These are phyloP conservation scores for Nezara viridula DNA, from an alignment of 2,888 invertebrate genomes.

Conservation along the genomic window DNA sequence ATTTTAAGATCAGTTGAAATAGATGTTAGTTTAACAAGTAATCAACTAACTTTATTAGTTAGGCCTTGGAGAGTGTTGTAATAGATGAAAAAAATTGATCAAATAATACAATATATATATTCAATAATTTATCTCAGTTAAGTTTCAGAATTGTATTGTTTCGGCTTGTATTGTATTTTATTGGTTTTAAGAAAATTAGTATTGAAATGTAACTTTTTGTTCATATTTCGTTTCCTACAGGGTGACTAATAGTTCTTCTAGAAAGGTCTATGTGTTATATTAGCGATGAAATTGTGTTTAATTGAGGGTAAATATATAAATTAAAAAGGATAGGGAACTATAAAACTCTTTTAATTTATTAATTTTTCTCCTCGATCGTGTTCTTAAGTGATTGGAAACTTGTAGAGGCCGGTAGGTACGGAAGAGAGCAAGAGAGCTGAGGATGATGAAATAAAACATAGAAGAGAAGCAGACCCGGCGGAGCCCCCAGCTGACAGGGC, in stretches of 20 bases:
- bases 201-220: background rate
- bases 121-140: background rate
- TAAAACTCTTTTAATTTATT: background rate
- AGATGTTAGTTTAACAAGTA: too few relatives aligned
- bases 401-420: slow-evolving; percentile 20
- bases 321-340: background rate
- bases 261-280: background rate
- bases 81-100: too few relatives aligned
- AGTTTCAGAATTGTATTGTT: background rate
- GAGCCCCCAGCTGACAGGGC: slow-evolving; percentile 52
- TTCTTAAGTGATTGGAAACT: background rate
- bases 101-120: too few relatives aligned
- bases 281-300: background rate
- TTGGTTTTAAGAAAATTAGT: too few relatives aligned
- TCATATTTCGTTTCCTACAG: background rate
- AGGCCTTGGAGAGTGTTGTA: too few relatives aligned
- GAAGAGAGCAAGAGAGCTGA: slow-evolving; percentile 11
- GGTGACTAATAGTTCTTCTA: background rate
- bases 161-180: background rate
- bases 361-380: background rate
- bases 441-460: slow-evolving; percentile 23
- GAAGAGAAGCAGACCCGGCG: slow-evolving; percentile 32
- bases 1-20: too few relatives aligned
- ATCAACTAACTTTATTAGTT: too few relatives aligned
- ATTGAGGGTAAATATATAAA: background rate